A percentile compares a stretch with the other conserved stretches of the same genome.
phyloP scores from a whole-genome alignment of 2,888 invertebrate species.

The Heliconius sara region DNA sequence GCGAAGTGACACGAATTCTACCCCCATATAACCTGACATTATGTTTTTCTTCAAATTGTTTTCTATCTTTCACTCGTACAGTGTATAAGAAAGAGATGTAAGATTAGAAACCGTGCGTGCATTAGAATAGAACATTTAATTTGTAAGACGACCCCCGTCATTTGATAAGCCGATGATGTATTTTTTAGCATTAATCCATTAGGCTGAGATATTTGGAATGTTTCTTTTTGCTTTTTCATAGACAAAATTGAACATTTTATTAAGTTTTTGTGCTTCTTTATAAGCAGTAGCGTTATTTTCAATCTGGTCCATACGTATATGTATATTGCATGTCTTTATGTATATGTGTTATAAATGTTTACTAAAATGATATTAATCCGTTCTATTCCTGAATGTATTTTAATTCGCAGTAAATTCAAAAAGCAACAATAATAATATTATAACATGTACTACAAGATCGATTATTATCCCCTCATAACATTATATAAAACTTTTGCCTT shows the following conservation, averaged over 20 bases:
- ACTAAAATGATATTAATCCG: not conserved
- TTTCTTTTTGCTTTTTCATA: slow-evolving; percentile 25
- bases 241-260: not conserved
- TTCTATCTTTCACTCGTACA: slow-evolving; percentile 59
- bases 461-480: not conserved
- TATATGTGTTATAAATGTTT: not conserved
- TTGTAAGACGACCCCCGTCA: slow-evolving; percentile 77
- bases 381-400: not conserved
- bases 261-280: not conserved
- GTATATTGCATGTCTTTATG: not conserved
- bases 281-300: not conserved
- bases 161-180: slow-evolving; percentile 79
- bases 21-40: slow-evolving; percentile 74
- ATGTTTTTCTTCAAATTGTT: slow-evolving; percentile 77
- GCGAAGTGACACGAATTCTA: slow-evolving; percentile 75
- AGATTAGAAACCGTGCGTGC: slow-evolving; percentile 60
- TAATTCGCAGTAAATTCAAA: not conserved
- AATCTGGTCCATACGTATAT: not conserved
- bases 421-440: not conserved
- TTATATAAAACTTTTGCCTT: not conserved
- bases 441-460: not conserved
- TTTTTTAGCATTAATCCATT: slow-evolving; percentile 78
- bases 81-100: slow-evolving; percentile 56
- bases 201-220: slow-evolving; percentile 65
- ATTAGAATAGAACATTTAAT: slow-evolving; percentile 77